Conservation (phyloP, 2,113 vertebrate species). For the Anoura caudifer region DNA sequence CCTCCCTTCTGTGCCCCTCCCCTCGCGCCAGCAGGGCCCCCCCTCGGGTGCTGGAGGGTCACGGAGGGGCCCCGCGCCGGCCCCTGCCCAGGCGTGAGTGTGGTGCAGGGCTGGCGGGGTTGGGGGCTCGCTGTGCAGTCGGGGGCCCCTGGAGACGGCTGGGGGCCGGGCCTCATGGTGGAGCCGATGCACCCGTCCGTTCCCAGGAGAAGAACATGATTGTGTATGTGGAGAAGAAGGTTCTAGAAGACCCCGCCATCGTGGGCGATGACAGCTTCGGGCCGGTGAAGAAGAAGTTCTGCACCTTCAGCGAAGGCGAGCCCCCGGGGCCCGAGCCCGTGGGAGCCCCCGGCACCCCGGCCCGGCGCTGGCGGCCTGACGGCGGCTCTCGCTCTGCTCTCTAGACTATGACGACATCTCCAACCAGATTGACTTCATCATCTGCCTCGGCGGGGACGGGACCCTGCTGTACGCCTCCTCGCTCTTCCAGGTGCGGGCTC, state of each 20-base stretch:
- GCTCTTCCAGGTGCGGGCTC: slow-evolving; percentile 83
- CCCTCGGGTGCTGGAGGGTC: background rate
- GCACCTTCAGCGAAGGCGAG: slow-evolving; percentile 95
- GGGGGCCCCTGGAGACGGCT: fast-evolving
- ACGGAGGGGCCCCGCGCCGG: background rate
- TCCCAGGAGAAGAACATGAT: slow-evolving; percentile 92
- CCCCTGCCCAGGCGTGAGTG: background rate
- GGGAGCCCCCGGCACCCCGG: fast-evolving
- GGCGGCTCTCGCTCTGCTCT: background rate
- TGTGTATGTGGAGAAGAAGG: slow-evolving; percentile 96
- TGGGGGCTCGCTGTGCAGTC: no score
- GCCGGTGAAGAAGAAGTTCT: slow-evolving; percentile 92
- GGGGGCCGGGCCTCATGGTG: background rate
- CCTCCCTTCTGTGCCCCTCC: background rate
- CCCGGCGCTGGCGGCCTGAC: fast-evolving
- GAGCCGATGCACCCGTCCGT: fast-evolving
- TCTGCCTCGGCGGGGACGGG: slow-evolving; percentile 89
- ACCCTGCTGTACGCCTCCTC: slow-evolving; percentile 89
- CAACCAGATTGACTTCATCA: slow-evolving; percentile 88
- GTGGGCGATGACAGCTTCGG: slow-evolving; percentile 90
- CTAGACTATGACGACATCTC: slow-evolving; percentile 91
- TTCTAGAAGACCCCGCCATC: slow-evolving; percentile 94
- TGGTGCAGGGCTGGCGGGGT: background rate
- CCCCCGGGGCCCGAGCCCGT: fast-evolving
- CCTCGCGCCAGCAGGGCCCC: fast-evolving